Evolutionary conservation across 2,797 vertebrate genomes (phyloP), one percentile per base, ranked within the genome.

Genomic region (Tadarida brasiliensis): DNA sequence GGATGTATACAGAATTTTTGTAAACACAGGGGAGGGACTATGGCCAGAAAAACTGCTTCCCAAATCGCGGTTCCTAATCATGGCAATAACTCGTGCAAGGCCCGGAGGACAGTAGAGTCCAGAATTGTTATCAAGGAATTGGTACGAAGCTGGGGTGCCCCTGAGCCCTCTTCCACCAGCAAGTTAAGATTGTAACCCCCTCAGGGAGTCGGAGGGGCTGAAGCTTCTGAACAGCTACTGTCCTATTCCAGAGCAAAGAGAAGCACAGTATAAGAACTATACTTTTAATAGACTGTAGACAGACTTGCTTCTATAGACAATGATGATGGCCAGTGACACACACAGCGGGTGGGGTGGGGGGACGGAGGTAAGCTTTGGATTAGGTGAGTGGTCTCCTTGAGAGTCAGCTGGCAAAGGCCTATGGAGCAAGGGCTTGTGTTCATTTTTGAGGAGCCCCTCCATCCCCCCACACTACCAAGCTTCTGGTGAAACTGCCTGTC

Each of bases 11-110:
- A 70, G 49, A 28, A 11, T n/a, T 71, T 90, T 33, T 28, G 81
- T 71, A 0, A 17, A 61, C 51, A 9, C 17, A 81, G 19, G 3
- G 0, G 26, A 89, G 26, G 17, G 56, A 80, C 63, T 71, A 16
- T 70, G 51, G 86, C 61, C 80, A 82, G n/a, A 96, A 28, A 78
- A 73, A 19, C 14, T 95, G 14, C n/a, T 94, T 94, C 67, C 47
- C 47, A 63, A 87, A 57, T 59, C 87, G 22, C 76, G 19, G n/a
- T 15, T 65, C 20, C 59, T 14, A 68, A 24, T 59, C 67, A 65
- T 39, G 87, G 59, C 71, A 85, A 49, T 71, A 76, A 81, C 67
- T 44, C n/a, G 35, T 2, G 3, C 22, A 56, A 70, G 30, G 33
- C 22, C 35, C 15, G 11, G 47, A 68, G 51, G 26, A 74, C 51